Evolutionary conservation across 2,797 vertebrate genomes (phyloP).

Genomic region (Danio kyathit): DNA sequence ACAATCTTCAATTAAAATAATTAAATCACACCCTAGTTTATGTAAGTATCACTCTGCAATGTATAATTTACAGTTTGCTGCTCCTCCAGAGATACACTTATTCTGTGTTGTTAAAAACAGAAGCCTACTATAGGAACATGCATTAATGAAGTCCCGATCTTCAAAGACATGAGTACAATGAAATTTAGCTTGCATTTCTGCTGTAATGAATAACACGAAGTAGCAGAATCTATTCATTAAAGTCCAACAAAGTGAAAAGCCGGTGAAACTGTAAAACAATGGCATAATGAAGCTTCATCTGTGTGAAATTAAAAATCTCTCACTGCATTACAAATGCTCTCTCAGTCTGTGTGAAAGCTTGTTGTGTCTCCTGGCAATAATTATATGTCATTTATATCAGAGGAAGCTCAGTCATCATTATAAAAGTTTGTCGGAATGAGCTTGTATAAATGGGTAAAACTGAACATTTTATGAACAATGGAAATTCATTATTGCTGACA

Average conservation of each 20-base stretch:
- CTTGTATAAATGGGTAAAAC: too few relatives aligned
- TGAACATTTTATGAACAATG: too few relatives aligned
- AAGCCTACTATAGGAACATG: neutral
- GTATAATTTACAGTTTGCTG: neutral
- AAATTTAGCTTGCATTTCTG: neutral
- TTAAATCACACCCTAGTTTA: neutral
- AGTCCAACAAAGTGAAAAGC: conserved; percentile 13
- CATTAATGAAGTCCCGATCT: conserved; percentile 16
- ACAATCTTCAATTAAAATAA: neutral
- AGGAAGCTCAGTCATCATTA: neutral
- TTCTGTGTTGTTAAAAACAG: neutral
- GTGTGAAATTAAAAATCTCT: neutral
- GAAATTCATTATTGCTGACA: too few relatives aligned
- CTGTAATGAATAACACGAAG: conserved; percentile 20
- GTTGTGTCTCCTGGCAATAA: neutral
- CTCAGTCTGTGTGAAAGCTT: neutral
- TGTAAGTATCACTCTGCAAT: neutral
- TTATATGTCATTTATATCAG: neutral
- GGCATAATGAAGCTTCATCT: neutral
- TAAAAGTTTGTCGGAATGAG: neutral
- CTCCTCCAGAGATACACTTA: neutral
- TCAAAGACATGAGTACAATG: neutral
- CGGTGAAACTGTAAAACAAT: conserved; percentile 4
- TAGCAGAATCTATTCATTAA: conserved; percentile 19
- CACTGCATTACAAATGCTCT: neutral